Percentiles rank a stretch among this genome's conserved stretches.
These are phyloP conservation scores for Brachirus orientalis DNA, from an alignment of 2,113 vertebrate genomes.

Conservation along the genomic window DNA sequence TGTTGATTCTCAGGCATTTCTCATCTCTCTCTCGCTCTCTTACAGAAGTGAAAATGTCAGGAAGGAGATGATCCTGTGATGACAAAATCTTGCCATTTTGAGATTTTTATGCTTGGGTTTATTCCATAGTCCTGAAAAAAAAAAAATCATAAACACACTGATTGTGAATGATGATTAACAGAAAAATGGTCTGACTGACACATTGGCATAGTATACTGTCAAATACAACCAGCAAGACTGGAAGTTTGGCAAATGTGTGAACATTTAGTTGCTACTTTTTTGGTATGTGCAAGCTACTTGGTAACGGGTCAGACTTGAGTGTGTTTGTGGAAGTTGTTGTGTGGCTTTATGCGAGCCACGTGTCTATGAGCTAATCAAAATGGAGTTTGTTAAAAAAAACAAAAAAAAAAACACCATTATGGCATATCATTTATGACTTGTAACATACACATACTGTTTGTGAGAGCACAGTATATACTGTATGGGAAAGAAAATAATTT, in stretches of 20 bases:
- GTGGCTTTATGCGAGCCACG: too few relatives aligned
- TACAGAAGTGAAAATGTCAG: constrained; percentile 57
- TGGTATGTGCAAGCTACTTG: too few relatives aligned
- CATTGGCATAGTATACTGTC: not conserved
- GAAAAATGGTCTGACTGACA: not conserved
- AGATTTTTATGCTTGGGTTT: constrained; percentile 24
- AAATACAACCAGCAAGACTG: not conserved
- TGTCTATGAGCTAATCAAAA: too few relatives aligned
- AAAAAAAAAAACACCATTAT: too few relatives aligned
- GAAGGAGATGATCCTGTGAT: constrained; percentile 16
- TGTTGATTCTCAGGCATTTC: constrained; percentile 59
- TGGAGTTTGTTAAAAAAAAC: too few relatives aligned
- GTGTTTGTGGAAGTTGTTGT: too few relatives aligned
- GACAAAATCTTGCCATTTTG: constrained; percentile 43
- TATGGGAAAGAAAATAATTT: too few relatives aligned
- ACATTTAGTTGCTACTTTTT: too few relatives aligned
- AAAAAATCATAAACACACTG: not conserved
- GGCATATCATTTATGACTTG: too few relatives aligned
- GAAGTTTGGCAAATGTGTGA: not conserved
- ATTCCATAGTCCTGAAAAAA: constrained; percentile 27
- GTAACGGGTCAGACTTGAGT: too few relatives aligned
- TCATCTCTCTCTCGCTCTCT: constrained; percentile 28
- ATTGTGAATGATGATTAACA: not conserved
- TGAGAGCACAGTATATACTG: too few relatives aligned
- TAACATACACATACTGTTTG: too few relatives aligned